Percentiles rank a stretch among this genome's conserved stretches.
Evolutionary conservation across 2,888 invertebrate genomes (phyloP).

Genomic region (Ganaspis brasiliensis): DNA sequence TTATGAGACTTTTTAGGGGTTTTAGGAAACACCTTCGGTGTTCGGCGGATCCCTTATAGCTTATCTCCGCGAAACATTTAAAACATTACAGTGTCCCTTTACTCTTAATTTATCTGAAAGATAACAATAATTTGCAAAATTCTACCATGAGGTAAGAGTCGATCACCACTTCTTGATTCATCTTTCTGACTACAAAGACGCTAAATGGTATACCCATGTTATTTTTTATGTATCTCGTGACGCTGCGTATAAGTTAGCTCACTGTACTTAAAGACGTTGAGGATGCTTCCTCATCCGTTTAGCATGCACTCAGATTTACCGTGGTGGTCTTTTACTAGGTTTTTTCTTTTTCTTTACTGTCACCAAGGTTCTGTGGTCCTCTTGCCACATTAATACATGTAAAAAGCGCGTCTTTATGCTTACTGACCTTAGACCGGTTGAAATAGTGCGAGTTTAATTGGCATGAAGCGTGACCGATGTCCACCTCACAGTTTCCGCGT

Average conservation of each 20-base stretch:
- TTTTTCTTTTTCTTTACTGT: conserved; percentile 3
- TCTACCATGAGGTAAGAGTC: not conserved
- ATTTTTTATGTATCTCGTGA: conserved; percentile 8
- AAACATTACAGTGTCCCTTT: not conserved
- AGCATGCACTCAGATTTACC: conserved; percentile 54
- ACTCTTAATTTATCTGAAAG: not conserved
- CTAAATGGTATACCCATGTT: conserved; percentile 1
- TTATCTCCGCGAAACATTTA: too few relatives aligned
- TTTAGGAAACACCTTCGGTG: not conserved
- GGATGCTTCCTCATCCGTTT: conserved; percentile 56
- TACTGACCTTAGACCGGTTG: conserved; percentile 35
- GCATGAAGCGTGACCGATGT: conserved; percentile 65
- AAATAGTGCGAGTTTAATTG: conserved; percentile 57
- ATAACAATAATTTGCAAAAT: conserved; percentile 1
- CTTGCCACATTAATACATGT: conserved; percentile 14
- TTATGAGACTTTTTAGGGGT: too few relatives aligned
- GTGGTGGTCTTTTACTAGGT: conserved; percentile 44
- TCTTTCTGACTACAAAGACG: not conserved
- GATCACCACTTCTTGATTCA: not conserved
- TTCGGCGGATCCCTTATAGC: not conserved
- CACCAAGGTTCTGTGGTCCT: conserved; percentile 43
- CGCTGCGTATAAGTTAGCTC: conserved; percentile 7
- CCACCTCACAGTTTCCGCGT: conserved; percentile 62
- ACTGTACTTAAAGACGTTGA: not conserved
- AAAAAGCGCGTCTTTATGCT: conserved; percentile 29